Evolutionary conservation across 2,113 vertebrate species (phyloP), one percentile per base, ranked within the genome.

Genomic region (Ivindomyrus marchei): DNA sequence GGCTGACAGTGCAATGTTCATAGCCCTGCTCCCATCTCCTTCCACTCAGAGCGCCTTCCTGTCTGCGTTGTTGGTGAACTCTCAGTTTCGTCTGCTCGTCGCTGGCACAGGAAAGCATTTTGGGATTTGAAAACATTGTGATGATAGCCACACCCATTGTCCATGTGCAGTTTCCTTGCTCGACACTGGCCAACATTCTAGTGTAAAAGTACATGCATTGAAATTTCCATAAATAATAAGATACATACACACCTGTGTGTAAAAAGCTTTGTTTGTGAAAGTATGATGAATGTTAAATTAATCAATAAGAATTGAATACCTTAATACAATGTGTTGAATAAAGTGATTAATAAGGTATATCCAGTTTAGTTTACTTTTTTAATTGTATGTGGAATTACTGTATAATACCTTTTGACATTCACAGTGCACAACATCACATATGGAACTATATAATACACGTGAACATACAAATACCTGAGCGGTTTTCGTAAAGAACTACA

Each of bases 81-180:
- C 88, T 85, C 52, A 58, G 45, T 49, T 53, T 89, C 19, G 15
- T 6, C 58, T 87, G 85, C 85, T 70, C 70, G 87, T 89, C 80
- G 66, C 85, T 91, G 89, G 83, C 17, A 90, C 58, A 91, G 88
- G 89, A 80, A 88, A 88, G 83, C 91, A 90, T 91, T 91, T 94
- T 94, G 91, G 92, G 92, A 94, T 91, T 94, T 93, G 93, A 93
- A 93, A 93, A 93, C 92, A 90, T 80, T 92, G 88, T 91, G 89
- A 92, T 91, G 92, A 87, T 85, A 92, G 91, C 92, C 94, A 93
- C 94, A 95, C 94, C 95, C 94, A 94, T 93, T 93, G 91, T 93
- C 89, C 89, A 91, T 92, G 90, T 94, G 90, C 89, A 89, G 92
- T 88, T 91, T 92, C 92, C 92, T 93, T 95, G 95, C 95, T 95